Evolutionary conservation across 2,797 vertebrate genomes (phyloP).

Genomic region (Takifugu ocellatus): DNA sequence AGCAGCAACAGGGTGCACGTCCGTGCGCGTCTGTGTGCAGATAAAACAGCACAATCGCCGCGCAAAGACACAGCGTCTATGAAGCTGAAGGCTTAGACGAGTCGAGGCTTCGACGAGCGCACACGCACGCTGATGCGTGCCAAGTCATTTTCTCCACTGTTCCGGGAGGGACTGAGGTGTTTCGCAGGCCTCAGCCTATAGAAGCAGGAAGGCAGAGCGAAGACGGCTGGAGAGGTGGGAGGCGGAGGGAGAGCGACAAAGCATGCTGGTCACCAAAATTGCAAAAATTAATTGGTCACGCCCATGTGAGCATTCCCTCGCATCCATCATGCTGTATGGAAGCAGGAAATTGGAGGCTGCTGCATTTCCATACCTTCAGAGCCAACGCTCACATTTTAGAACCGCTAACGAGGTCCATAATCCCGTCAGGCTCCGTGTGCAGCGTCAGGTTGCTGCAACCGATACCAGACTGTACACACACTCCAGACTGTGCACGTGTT

Average conservation of each 20-base stretch:
- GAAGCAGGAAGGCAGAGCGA: constrained; percentile 44
- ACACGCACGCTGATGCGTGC: constrained; percentile 54
- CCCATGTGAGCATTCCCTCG: constrained; percentile 52
- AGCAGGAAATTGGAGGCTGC: constrained; percentile 34
- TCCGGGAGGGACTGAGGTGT: constrained; percentile 67
- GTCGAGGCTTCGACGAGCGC: constrained; percentile 31
- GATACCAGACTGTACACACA: background rate
- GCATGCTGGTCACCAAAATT: constrained; percentile 69
- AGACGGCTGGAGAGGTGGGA: constrained; percentile 40
- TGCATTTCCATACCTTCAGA: constrained; percentile 10
- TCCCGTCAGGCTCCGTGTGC: background rate
- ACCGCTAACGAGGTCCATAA: background rate
- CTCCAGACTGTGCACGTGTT: background rate
- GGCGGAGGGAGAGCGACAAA: constrained; percentile 58
- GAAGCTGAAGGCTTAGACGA: constrained; percentile 61
- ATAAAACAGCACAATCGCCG: constrained; percentile 63
- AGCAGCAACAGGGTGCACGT: constrained; percentile 49
- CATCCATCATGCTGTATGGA: constrained; percentile 47
- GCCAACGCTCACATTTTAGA: background rate
- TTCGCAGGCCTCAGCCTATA: constrained; percentile 65
- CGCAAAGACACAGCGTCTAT: constrained; percentile 62
- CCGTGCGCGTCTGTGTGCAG: constrained; percentile 27
- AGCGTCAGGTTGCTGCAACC: background rate
- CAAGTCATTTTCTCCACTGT: constrained; percentile 68
- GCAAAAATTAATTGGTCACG: constrained; percentile 69